A percentile compares a stretch with the other conserved stretches of the same genome.
These are phyloP conservation scores for Myotis pilosus DNA, from an alignment of 2,797 vertebrate genomes.

Conservation along the genomic window DNA sequence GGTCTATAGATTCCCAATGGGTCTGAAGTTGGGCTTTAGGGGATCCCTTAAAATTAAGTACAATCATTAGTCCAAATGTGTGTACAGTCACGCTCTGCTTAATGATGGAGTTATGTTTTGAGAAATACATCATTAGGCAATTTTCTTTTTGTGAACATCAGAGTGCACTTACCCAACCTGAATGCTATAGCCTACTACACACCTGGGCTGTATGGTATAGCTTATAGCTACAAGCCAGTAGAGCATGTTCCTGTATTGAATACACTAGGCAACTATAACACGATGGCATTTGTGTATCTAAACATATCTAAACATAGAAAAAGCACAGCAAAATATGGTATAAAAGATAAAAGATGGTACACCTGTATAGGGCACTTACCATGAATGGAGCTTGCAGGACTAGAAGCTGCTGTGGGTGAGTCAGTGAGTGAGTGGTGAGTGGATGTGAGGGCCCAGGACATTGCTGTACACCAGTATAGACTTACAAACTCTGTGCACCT, in stretches of 20 bases:
- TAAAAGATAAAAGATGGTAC: neutral
- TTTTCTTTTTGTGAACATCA: neutral
- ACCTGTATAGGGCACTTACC: neutral
- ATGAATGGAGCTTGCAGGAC: neutral
- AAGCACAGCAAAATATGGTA: neutral
- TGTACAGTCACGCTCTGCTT: neutral
- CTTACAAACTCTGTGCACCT: neutral
- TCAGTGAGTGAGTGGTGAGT: neutral
- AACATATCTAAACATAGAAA: neutral
- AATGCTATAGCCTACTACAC: neutral
- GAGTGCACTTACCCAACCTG: neutral
- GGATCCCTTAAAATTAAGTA: conserved; percentile 5
- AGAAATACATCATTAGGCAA: neutral
- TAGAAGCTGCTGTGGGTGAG: neutral
- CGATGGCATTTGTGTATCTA: neutral
- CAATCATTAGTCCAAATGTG: neutral
- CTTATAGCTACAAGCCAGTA: neutral
- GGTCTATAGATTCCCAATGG: neutral
- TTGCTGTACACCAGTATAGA: neutral
- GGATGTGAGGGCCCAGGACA: neutral
- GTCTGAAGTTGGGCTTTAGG: neutral
- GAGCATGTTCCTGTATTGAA: neutral
- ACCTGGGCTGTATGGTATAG: neutral
- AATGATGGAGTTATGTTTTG: neutral
- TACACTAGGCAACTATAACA: neutral